Percentiles rank a stretch among this genome's conserved stretches.
Conservation (phyloP, 2,113 vertebrate species). For the Penelope pileata region DNA sequence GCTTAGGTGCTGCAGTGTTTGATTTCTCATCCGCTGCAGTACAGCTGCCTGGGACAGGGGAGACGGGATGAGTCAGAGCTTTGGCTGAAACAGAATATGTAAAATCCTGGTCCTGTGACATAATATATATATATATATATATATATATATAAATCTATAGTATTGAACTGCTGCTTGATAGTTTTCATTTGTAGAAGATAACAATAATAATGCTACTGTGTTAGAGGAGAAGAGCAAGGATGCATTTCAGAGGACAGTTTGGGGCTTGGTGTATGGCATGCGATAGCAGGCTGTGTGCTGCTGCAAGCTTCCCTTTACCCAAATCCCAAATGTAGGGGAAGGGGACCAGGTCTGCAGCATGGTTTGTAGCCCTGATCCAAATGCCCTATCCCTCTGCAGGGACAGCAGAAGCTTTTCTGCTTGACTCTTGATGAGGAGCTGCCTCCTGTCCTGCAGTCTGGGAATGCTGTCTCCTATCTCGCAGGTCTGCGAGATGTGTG, state of each 20-base stretch:
- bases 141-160: background rate
- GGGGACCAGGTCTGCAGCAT: background rate
- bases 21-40: background rate
- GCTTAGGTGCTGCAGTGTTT: background rate
- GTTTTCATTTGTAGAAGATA: background rate
- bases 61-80: background rate
- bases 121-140: background rate
- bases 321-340: background rate
- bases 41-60: rapidly evolving
- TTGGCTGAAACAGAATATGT: background rate
- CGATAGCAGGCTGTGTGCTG: background rate
- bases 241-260: background rate
- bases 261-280: background rate
- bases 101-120: background rate
- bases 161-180: background rate
- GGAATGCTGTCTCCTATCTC: background rate
- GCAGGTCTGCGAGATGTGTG: background rate
- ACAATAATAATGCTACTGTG: background rate
- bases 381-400: background rate
- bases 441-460: background rate
- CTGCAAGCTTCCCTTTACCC: background rate
- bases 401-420: background rate
- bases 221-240: background rate
- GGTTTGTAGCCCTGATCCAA: background rate
- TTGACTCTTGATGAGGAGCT: background rate